Percentiles rank a stretch among this genome's conserved stretches.
These are phyloP conservation scores for Fulmarus glacialis DNA, from an alignment of 2,113 vertebrate genomes.

Conservation along the genomic window DNA sequence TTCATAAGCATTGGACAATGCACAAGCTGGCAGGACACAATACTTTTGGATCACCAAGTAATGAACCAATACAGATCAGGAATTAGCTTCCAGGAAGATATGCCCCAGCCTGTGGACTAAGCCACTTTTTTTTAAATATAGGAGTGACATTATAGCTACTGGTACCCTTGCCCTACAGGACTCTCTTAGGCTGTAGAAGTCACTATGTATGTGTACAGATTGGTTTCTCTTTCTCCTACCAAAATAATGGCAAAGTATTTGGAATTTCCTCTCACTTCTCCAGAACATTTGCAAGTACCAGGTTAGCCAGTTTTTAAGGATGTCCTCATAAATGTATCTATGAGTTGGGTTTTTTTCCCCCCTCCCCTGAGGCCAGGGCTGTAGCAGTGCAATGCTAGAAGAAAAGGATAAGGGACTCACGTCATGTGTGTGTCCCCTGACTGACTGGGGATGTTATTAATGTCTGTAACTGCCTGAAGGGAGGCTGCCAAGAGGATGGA, in stretches of 20 bases:
- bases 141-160: accelerated
- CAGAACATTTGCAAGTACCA: background rate
- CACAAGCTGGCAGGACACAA: no score
- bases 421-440: accelerated
- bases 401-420: background rate
- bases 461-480: background rate
- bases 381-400: background rate
- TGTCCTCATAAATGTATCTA: accelerated
- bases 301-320: background rate
- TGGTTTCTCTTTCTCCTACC: background rate
- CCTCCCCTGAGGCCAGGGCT: no score
- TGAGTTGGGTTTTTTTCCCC: no score
- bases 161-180: background rate
- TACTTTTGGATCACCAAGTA: background rate
- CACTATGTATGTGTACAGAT: background rate
- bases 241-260: background rate
- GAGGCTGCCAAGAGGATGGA: background rate
- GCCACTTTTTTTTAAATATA: no score
- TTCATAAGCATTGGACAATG: accelerated
- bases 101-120: no score
- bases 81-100: background rate
- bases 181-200: background rate
- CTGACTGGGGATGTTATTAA: accelerated
- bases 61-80: background rate
- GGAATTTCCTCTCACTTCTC: background rate